Base-by-base conservation (phyloP, 2,113 vertebrate genomes). In the Platycercus adscitus region DNA sequence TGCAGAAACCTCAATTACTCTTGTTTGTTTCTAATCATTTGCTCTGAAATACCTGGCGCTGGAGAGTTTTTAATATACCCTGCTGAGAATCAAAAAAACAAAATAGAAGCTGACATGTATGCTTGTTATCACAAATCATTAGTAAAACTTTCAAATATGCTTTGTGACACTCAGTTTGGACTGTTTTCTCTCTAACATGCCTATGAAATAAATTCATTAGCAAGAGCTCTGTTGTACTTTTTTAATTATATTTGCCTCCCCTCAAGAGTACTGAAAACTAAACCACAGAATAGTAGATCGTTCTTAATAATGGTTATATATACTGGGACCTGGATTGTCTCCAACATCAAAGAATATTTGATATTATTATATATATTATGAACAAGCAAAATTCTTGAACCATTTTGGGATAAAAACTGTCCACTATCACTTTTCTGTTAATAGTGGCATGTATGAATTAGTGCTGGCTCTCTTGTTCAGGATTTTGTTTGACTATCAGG, bases 11-110 rank as follows among this genome's bases (percentile, higher is more conserved):
- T 68, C 56, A 37, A 1, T 61, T 72, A 68, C 29, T 89, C 17
- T 76, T 76, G 53, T 91, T 95, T 76, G 53, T 91, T 96, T 53
- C 47, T 91, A 73, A 93, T 31, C 7, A 53, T 64, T 61, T 96
- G 33, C 86, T 97, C 94, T 33, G 75, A 94, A 95, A 83, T 9
- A 93, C 50, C 49, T 96, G 70, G 17, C 89, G 95, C 37, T 91
- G 19, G 16, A 88, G 14, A 28, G 33, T 79, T 91, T 92, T 83
- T 69, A 79, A 93, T 53, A 55, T 4, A 84, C 23, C 55, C n/a
- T 73, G 5, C 13, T 24, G 52, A 81, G 65, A 58, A 82, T 5
- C 70, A 79, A 72, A 77, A 93, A 77, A 47, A 64, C 2, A 19
- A 78, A 77, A 18, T 24, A 2, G 63, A 60, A 55, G 56, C 11